Conservation (phyloP, 2,888 invertebrate species). For the Macroteleia sp. region DNA sequence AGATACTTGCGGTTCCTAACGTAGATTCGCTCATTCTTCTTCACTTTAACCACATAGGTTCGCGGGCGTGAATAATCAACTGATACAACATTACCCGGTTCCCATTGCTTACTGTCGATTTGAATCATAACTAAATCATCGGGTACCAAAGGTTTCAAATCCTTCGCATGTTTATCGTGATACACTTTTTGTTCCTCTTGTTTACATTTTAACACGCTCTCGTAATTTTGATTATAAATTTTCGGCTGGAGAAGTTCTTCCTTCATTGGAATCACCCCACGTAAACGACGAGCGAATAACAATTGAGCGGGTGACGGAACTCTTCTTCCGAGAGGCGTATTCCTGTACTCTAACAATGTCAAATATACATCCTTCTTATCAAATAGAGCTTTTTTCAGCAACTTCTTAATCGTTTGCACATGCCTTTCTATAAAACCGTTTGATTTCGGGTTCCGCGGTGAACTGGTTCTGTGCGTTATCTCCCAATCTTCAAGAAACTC, state of each 20-base stretch:
- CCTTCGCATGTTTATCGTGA: conserved; percentile 33
- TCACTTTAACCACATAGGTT: conserved; percentile 24
- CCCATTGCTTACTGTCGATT: neutral
- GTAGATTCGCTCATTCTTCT: neutral
- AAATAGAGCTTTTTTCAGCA: conserved; percentile 57
- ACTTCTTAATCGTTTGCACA: conserved; percentile 66
- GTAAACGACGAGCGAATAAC: conserved; percentile 46
- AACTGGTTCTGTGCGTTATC: conserved; percentile 16
- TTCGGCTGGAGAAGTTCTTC: neutral
- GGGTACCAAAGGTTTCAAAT: conserved; percentile 2
- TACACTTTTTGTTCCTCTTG: conserved; percentile 38
- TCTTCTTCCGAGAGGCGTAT: conserved; percentile 53
- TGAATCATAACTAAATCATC: conserved; percentile 8
- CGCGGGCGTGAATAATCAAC: conserved; percentile 19
- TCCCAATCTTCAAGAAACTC: conserved; percentile 36
- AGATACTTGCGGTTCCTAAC: no score
- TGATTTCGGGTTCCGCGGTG: conserved; percentile 9
- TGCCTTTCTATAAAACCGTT: no score
- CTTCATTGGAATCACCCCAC: conserved; percentile 36
- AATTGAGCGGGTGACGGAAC: conserved; percentile 61
- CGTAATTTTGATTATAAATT: neutral
- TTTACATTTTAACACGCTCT: neutral
- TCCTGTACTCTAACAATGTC: conserved; percentile 63
- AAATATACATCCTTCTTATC: conserved; percentile 50
- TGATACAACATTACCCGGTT: conserved; percentile 8